Evolutionary conservation across 2,113 vertebrate genomes (phyloP).

Genomic region (Leuciscus idus): DNA sequence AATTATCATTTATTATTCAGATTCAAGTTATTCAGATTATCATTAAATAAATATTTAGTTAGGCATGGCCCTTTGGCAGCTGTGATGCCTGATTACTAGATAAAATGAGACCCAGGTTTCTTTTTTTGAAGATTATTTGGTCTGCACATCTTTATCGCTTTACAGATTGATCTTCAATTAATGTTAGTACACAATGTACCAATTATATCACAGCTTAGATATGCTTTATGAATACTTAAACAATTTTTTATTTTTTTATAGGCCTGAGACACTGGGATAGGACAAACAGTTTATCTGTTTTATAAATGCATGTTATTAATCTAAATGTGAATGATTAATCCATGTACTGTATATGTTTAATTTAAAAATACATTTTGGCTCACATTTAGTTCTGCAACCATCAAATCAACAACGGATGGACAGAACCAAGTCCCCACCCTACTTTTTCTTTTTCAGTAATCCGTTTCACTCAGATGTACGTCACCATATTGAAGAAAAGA

Average conservation of each 20-base stretch:
- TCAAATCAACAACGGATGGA: not conserved
- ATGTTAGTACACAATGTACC: not conserved
- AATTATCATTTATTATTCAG: not conserved
- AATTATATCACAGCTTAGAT: too few species aligned
- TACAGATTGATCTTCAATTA: not conserved
- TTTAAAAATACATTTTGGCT: not conserved
- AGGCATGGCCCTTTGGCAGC: not conserved
- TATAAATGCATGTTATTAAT: not conserved
- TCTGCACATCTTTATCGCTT: not conserved
- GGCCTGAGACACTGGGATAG: too few species aligned
- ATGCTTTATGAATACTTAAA: too few species aligned
- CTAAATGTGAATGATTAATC: not conserved
- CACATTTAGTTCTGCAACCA: too few species aligned
- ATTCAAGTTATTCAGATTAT: not conserved
- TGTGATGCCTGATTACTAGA: not conserved
- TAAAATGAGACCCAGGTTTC: not conserved
- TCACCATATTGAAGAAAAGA: not conserved
- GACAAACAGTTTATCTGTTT: not conserved
- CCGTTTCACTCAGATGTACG: not conserved
- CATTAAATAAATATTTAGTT: not conserved
- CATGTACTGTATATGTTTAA: not conserved
- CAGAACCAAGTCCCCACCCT: not conserved
- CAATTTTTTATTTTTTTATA: too few species aligned
- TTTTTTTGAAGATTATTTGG: not conserved
- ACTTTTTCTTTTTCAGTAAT: too few species aligned